Conservation (phyloP, 2,113 vertebrate genomes). For the Varanus salvator region DNA sequence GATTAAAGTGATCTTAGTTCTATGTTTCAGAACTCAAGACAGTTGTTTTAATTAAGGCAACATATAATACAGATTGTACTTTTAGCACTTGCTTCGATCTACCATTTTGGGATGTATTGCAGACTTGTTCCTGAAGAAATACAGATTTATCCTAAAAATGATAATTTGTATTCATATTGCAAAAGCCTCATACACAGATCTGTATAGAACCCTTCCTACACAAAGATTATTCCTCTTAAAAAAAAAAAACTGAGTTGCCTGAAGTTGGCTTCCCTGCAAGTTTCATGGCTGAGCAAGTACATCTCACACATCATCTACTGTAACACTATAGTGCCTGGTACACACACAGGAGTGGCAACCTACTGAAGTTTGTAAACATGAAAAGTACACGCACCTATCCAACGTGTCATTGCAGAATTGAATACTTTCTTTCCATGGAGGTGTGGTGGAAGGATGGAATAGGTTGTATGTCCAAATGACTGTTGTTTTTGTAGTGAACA, state of each 20-base stretch:
- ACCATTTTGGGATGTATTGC: neutral
- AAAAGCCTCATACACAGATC: neutral
- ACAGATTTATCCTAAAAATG: neutral
- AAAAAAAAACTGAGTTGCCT: neutral
- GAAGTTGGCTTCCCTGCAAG: neutral
- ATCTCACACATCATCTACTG: neutral
- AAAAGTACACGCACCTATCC: neutral
- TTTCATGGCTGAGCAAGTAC: neutral
- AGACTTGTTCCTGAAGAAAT: neutral
- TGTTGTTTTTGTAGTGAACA: neutral
- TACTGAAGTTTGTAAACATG: neutral
- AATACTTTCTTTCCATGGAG: neutral
- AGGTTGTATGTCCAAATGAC: neutral
- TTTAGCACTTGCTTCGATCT: neutral
- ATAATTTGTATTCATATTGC: neutral
- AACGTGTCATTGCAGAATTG: neutral
- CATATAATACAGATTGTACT: slow-evolving; percentile 4
- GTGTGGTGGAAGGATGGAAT: neutral
- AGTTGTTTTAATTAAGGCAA: neutral
- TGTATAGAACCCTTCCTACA: neutral
- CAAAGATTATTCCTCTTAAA: neutral
- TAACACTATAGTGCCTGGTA: neutral
- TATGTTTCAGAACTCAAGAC: neutral
- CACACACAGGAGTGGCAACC: too few species aligned
- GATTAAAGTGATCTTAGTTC: neutral